phyloP scores from a whole-genome alignment of 1,140 invertebrate genomes.

The Holotrichia oblita region DNA sequence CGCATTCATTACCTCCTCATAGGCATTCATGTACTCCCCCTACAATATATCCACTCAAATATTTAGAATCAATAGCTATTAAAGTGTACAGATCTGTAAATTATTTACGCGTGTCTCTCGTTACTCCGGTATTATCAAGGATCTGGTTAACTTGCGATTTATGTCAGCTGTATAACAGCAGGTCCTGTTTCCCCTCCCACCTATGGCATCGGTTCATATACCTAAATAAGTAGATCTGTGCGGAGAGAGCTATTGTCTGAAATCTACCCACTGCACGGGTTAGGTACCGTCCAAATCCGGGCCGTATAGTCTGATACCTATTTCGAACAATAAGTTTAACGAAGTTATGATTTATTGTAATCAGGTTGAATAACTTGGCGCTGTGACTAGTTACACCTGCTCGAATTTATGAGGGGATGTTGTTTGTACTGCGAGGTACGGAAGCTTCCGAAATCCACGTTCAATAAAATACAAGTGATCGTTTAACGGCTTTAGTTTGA shows the following conservation, averaged over 20 bases:
- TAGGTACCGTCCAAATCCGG: too few relatives aligned
- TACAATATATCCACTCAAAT: not conserved
- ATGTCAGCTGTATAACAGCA: not conserved
- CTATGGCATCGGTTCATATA: not conserved
- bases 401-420: too few relatives aligned
- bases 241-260: not conserved
- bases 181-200: not conserved
- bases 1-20: too few relatives aligned
- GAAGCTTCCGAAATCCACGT: too few relatives aligned
- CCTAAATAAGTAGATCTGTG: not conserved
- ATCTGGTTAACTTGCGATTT: conserved; percentile 13
- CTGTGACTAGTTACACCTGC: too few relatives aligned
- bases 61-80: not conserved
- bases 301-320: too few relatives aligned
- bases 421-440: too few relatives aligned
- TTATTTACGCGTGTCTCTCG: not conserved
- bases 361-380: too few relatives aligned
- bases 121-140: not conserved
- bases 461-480: too few relatives aligned
- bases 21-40: not conserved
- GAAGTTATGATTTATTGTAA: too few relatives aligned
- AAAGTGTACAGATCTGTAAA: not conserved
- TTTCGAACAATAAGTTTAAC: too few relatives aligned
- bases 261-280: not conserved
- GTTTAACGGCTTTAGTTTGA: too few relatives aligned